Base-by-base conservation (phyloP, 2,113 vertebrate genomes). In the Oncorhynchus nerka region DNA sequence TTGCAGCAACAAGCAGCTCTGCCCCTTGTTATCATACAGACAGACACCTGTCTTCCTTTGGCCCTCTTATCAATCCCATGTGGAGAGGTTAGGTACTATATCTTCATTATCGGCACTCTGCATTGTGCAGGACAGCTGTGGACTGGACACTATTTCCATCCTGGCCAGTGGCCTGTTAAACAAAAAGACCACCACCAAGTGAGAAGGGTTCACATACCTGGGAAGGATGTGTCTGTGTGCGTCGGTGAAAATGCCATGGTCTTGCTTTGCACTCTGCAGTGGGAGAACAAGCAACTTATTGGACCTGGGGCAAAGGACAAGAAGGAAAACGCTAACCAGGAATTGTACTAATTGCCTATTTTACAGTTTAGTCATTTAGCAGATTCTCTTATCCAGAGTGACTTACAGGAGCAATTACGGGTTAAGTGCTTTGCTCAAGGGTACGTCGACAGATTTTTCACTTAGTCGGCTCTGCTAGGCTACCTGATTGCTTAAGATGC, bases 1-100 rank as follows among this genome's bases (percentile, higher is more conserved):
- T 79, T 1, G 24, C 19, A 49, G 26, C 79, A 78, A 80, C 73
- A 34, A 80, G 74, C 68, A 78, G 70, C 68, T 74, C 65, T 67
- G 61, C 34, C 68, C 28, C 45, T 59, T 28, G 65, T 74, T 32
- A 12, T 34, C 24, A 22, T 30, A n/a, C 22, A 51, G 49, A 20
- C 68, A 51, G 9, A 64, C 72, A 67, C 68, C 71, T 59, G 57
- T 76, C 67, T 28, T 16, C 64, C 11, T 26, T 32, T 30, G 15
- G 12, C 16, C 28, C 65, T 19, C 6, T 5, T 55, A 55, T 55
- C 51, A 55, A 55, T 55, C 39, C 9, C 39, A 45, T 11, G 8
- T 45, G 39, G 39, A 45, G 39, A 45, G 2, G 39, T 11, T 45
- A 45, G 39, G 39, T 11, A 11, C 39, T 45, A 45, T 55, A 19